A percentile compares a stretch with the other conserved stretches of the same genome.
These are phyloP conservation scores for Prostheceraeus crozeri DNA, from an alignment of 2,888 invertebrate species.

Conservation along the genomic window DNA sequence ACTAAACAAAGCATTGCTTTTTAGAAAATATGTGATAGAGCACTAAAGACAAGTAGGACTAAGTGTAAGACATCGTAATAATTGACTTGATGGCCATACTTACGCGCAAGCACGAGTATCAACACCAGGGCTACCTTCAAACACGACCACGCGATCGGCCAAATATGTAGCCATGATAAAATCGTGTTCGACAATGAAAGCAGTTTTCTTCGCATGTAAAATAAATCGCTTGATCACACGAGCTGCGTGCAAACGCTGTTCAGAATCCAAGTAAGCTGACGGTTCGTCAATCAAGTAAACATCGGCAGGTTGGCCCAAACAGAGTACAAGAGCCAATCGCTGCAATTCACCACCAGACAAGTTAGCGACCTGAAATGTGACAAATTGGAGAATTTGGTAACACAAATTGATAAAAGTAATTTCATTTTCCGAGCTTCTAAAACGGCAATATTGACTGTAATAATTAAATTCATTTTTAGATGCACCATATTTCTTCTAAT, in stretches of 20 bases:
- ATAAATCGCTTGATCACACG: constrained; percentile 96
- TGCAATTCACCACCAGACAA: constrained; percentile 98
- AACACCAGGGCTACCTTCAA: constrained; percentile 86
- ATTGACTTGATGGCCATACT: no score
- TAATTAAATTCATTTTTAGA: no score
- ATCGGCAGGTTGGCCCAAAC: constrained; percentile 94
- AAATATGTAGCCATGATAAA: constrained; percentile 99
- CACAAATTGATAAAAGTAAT: neutral
- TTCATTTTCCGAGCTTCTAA: no score
- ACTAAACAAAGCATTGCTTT: no score
- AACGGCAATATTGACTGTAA: no score
- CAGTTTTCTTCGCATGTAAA: constrained; percentile 96
- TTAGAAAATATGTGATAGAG: no score
- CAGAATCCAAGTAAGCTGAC: constrained; percentile 96
- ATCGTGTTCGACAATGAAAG: constrained; percentile 98
- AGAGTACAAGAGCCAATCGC: constrained; percentile 86
- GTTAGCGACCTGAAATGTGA: constrained; percentile 66
- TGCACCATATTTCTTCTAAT: no score
- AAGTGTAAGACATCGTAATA: no score
- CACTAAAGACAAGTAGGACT: no score
- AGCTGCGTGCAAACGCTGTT: constrained; percentile 97
- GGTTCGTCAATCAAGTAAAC: constrained; percentile 98
- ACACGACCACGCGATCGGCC: constrained; percentile 94
- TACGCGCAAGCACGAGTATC: constrained; percentile 74
- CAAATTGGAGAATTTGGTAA: constrained; percentile 65